A percentile compares a stretch with the other conserved stretches of the same genome.
These are phyloP conservation scores for Drosophila ezoana DNA, from an alignment of 2,888 invertebrate genomes.

Conservation along the genomic window DNA sequence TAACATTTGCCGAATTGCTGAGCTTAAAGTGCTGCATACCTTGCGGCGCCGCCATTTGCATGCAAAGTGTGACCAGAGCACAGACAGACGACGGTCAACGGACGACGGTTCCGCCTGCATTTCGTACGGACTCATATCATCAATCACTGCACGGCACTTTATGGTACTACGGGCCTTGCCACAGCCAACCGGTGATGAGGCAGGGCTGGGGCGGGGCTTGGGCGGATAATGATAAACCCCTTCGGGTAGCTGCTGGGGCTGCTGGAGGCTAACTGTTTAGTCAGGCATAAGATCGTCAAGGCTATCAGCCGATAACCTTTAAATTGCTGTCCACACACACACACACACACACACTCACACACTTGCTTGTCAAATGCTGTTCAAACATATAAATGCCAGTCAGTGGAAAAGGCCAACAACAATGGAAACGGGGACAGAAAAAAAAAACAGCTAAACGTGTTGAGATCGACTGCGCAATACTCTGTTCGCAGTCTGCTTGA, in stretches of 20 bases:
- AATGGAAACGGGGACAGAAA: slow-evolving; percentile 17
- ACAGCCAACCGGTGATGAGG: not conserved
- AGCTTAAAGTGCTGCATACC: slow-evolving; percentile 27
- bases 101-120: not conserved
- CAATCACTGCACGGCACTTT: slow-evolving; percentile 57
- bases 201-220: not conserved
- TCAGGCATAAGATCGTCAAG: slow-evolving; percentile 73
- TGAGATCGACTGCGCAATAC: slow-evolving; percentile 1
- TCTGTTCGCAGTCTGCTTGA: not conserved
- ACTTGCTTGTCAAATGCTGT: slow-evolving; percentile 33
- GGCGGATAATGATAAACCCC: slow-evolving; percentile 52
- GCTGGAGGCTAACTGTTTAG: slow-evolving; percentile 44
- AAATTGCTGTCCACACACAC: slow-evolving; percentile 58
- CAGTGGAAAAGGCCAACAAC: slow-evolving; percentile 25
- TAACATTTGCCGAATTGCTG: not conserved
- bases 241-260: slow-evolving; percentile 14
- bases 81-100: not conserved
- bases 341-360: not conserved
- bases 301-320: slow-evolving; percentile 71
- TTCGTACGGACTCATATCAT: slow-evolving; percentile 53
- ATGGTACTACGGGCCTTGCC: slow-evolving; percentile 28
- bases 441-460: not conserved
- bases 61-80: slow-evolving; percentile 30
- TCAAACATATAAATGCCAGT: slow-evolving; percentile 46
- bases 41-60: slow-evolving; percentile 21